Base-by-base conservation (phyloP, 2,797 vertebrate species). In the Melanotaenia boesemani region DNA sequence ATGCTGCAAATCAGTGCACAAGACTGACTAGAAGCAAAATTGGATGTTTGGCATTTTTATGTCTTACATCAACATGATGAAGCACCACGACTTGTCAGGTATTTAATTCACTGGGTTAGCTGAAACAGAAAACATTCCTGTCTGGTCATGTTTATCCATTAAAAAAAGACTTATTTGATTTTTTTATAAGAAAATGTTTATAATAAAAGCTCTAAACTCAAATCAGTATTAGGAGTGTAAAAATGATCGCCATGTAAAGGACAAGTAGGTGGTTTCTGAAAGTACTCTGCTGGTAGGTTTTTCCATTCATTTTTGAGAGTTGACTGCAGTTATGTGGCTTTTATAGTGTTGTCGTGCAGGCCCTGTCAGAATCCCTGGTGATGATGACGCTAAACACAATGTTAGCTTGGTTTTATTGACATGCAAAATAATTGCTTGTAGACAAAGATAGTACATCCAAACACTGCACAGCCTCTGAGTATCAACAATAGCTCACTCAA, bases 41-140 rank as follows among this genome's bases (percentile, higher is more conserved):
- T 72, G 26, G 46, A 37, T 56, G 24, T 22, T 56, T 52, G 41
- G 44, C 34, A 58, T 55, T 37, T 56, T 66, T 55, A 34, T 15
- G 37, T 55, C 39, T 13, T 54, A 18, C 1, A 0, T 66, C 22
- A 46, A 30, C 54, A 32, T 32, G 44, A 44, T 60, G 37, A 55
- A 46, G 34, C 11, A 46, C 2, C 30, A 22, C 28, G 36, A 46
- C 60, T 30, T 46, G 24, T 18, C 13, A 39, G 20, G 58, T n/a
- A 37, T 34, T 63, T 54, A 6, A 64, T 48, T 57, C 13, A 15
- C 18, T 3, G 37, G n/a, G 10, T 44, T 41, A 62, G 59, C 34
- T 20, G 24, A 41, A 37, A n/a, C 37, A 41, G n/a, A 54, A 39
- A 63, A 61, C 18, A 32, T 10, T 8, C 26, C 28, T 37, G 22